These are phyloP conservation scores for Knipowitschia caucasica DNA, from an alignment of 2,797 vertebrate genomes.

Conservation along the genomic window DNA sequence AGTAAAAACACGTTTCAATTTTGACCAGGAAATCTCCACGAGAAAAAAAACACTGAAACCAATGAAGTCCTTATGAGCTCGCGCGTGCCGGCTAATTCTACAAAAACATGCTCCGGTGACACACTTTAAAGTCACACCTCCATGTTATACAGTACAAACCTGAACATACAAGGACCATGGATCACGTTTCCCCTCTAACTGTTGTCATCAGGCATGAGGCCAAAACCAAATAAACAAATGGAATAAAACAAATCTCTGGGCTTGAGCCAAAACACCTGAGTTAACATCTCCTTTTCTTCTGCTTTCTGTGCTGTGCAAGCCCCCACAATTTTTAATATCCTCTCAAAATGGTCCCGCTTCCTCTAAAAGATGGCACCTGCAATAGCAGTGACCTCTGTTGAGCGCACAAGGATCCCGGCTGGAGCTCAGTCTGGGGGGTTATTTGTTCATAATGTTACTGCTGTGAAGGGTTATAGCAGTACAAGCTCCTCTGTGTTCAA, in stretches of 20 bases:
- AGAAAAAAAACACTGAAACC: slow-evolving; percentile 36
- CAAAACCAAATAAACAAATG: slow-evolving; percentile 19
- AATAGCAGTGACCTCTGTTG: slow-evolving; percentile 37
- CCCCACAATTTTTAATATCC: slow-evolving; percentile 35
- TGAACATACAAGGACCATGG: slow-evolving; percentile 19
- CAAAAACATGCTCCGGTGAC: slow-evolving; percentile 63
- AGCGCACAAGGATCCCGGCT: slow-evolving; percentile 5
- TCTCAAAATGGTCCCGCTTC: slow-evolving; percentile 34
- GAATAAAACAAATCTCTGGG: slow-evolving; percentile 21
- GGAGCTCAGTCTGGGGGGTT: slow-evolving; percentile 7
- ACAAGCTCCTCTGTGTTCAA: slow-evolving; percentile 15
- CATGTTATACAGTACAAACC: slow-evolving; percentile 21
- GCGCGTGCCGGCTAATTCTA: slow-evolving; percentile 54
- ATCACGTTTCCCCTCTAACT: slow-evolving; percentile 24
- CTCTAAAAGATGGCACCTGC: slow-evolving; percentile 54
- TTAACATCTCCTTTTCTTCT: slow-evolving; percentile 41
- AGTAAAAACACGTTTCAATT: slow-evolving; percentile 56
- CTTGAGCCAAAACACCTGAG: slow-evolving; percentile 54
- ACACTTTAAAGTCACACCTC: slow-evolving; percentile 28
- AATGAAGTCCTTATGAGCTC: slow-evolving; percentile 59
- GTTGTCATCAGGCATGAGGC: slow-evolving; percentile 23
- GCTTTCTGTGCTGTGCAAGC: slow-evolving; percentile 19
- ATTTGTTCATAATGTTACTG: slow-evolving; percentile 7
- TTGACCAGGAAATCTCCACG: slow-evolving; percentile 60
- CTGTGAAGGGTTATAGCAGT: slow-evolving; percentile 16